These are phyloP conservation scores for Leptothorax acervorum DNA, from an alignment of 2,888 invertebrate genomes.

Conservation along the genomic window DNA sequence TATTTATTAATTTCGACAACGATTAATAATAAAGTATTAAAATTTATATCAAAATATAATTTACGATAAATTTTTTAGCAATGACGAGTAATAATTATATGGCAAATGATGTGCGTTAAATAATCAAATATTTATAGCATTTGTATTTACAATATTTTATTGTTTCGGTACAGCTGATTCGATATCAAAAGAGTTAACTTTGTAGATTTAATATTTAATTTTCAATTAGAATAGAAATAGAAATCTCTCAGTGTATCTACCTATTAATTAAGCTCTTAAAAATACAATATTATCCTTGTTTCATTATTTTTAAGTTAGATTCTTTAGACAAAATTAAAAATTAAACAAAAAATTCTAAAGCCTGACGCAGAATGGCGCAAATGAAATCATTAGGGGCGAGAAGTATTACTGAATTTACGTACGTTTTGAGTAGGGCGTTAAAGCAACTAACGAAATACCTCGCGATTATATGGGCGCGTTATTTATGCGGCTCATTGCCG, in stretches of 20 bases:
- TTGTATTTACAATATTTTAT: not conserved
- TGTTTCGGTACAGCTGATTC: not conserved
- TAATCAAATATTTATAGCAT: not conserved
- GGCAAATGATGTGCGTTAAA: not conserved
- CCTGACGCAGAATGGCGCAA: not conserved
- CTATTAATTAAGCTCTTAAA: too few relatives aligned
- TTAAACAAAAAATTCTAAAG: not conserved
- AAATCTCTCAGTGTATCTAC: not conserved
- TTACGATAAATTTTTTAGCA: not conserved
- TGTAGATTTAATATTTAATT: not conserved
- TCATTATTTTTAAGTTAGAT: not conserved
- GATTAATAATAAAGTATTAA: not conserved
- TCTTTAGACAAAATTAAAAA: not conserved
- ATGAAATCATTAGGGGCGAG: not conserved
- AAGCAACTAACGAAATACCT: slow-evolving; percentile 30
- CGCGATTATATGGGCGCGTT: slow-evolving; percentile 10
- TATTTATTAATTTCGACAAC: too few relatives aligned
- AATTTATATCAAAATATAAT: not conserved
- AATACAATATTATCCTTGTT: not conserved
- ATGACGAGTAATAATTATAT: not conserved
- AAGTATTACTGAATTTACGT: not conserved
- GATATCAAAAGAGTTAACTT: not conserved
- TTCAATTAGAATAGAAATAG: not conserved
- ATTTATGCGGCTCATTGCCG: slow-evolving; percentile 51
- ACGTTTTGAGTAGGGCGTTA: slow-evolving; percentile 21